phyloP scores from a whole-genome alignment of 2,797 vertebrate species.

The Micrastur ruficollis region DNA sequence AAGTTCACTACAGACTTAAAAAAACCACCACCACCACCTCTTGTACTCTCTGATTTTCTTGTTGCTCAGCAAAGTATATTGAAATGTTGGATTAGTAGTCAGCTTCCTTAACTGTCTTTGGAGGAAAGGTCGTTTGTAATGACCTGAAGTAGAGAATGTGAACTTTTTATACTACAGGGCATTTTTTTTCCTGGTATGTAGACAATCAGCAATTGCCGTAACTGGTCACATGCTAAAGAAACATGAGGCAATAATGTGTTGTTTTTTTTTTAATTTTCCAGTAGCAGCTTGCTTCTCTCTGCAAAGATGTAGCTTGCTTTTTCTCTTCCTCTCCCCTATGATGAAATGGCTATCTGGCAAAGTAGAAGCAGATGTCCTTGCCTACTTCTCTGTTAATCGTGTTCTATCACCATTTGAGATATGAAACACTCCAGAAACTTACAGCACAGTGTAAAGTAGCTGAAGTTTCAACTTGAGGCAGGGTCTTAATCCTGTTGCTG shows the following conservation, averaged over 20 bases:
- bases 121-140: slow-evolving; percentile 26
- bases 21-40: not conserved
- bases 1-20: not conserved
- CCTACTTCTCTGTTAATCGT: fast-evolving
- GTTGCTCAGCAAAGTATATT: not conserved
- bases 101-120: not conserved
- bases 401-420: not conserved
- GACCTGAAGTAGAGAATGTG: slow-evolving; percentile 39
- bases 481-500: not conserved
- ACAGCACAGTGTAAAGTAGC: not conserved
- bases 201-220: slow-evolving; percentile 47
- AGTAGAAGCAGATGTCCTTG: not conserved
- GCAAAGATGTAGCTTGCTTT: not conserved
- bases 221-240: slow-evolving; percentile 48
- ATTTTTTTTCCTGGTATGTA: slow-evolving; percentile 46
- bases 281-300: slow-evolving; percentile 28
- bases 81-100: not conserved
- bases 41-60: not conserved
- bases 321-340: slow-evolving; percentile 2
- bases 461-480: not conserved
- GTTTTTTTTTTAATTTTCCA: not conserved
- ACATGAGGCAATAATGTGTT: slow-evolving; percentile 52
- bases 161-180: slow-evolving; percentile 24
- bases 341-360: not conserved
- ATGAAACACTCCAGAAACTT: fast-evolving